These are phyloP conservation scores for Anthopleura sola DNA, from an alignment of 64 coral and sea anemone genomes.

Conservation along the genomic window DNA sequence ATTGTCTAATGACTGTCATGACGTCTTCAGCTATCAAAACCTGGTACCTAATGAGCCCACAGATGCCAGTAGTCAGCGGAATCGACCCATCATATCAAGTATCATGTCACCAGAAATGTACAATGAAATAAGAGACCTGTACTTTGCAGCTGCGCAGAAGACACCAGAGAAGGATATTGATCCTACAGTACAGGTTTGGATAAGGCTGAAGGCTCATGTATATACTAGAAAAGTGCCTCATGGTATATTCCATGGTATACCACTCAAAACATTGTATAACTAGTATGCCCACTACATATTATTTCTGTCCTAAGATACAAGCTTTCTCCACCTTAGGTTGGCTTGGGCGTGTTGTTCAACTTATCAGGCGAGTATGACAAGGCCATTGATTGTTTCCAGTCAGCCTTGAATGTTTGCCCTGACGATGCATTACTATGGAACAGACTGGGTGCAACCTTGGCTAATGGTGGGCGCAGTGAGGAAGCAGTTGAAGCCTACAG, in stretches of 20 bases:
- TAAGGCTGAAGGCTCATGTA: background rate
- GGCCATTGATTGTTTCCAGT: slow-evolving; percentile 96
- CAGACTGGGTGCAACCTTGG: slow-evolving; percentile 90
- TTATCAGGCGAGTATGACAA: slow-evolving; percentile 97
- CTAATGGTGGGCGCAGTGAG: slow-evolving; percentile 95
- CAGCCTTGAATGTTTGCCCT: slow-evolving; percentile 69
- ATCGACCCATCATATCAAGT: slow-evolving; percentile 50
- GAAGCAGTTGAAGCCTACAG: slow-evolving; percentile 97
- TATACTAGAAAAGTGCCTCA: no score
- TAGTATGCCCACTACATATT: no score
- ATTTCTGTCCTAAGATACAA: background rate
- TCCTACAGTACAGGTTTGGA: slow-evolving; percentile 79
- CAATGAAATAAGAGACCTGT: slow-evolving; percentile 90
- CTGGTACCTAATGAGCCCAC: slow-evolving; percentile 39
- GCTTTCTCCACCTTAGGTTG: slow-evolving; percentile 48
- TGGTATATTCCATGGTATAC: no score
- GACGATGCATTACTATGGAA: slow-evolving; percentile 87
- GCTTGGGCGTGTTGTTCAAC: slow-evolving; percentile 92
- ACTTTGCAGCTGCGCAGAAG: slow-evolving; percentile 82
- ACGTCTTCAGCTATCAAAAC: slow-evolving; percentile 60
- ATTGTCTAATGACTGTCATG: background rate
- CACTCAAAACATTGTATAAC: no score
- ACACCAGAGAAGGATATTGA: slow-evolving; percentile 87
- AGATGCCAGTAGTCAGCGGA: slow-evolving; percentile 16
- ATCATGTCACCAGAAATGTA: slow-evolving; percentile 95